These are phyloP conservation scores for Hippolais icterina DNA, from an alignment of 2,113 vertebrate species.

Conservation along the genomic window DNA sequence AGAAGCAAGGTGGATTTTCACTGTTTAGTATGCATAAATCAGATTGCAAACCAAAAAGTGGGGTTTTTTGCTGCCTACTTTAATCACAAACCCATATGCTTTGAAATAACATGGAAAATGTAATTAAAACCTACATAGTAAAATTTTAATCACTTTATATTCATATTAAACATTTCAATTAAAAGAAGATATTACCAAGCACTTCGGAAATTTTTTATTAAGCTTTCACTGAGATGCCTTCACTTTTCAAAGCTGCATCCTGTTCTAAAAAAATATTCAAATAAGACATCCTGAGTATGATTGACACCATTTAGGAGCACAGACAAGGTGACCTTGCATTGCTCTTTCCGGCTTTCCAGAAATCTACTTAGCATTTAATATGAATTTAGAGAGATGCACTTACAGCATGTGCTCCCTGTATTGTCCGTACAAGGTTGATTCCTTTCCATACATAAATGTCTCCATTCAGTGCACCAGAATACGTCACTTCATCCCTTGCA, in stretches of 20 bases:
- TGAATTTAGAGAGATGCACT: constrained; percentile 54
- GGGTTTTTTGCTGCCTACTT: neutral
- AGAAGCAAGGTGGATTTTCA: neutral
- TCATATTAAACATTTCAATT: neutral
- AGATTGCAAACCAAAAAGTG: neutral
- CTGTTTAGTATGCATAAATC: neutral
- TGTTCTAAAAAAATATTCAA: neutral
- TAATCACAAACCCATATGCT: neutral
- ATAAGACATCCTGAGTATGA: neutral
- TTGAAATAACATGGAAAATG: neutral
- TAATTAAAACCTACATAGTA: neutral
- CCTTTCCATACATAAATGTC: constrained; percentile 99
- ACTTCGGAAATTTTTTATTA: neutral
- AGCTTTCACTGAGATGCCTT: neutral
- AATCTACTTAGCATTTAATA: neutral
- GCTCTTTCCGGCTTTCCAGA: neutral
- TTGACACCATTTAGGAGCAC: neutral
- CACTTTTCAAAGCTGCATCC: neutral
- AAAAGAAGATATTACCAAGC: neutral
- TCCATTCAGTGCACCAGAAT: constrained; percentile 95
- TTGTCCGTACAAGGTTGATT: constrained; percentile 89
- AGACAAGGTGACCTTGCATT: neutral
- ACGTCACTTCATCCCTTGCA: constrained; percentile 93
- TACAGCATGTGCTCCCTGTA: constrained; percentile 96
- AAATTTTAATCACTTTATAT: neutral